Evolutionary conservation across 1,140 invertebrate genomes (phyloP), one percentile per base, ranked within the genome.

Genomic region (Oppia nitens): DNA sequence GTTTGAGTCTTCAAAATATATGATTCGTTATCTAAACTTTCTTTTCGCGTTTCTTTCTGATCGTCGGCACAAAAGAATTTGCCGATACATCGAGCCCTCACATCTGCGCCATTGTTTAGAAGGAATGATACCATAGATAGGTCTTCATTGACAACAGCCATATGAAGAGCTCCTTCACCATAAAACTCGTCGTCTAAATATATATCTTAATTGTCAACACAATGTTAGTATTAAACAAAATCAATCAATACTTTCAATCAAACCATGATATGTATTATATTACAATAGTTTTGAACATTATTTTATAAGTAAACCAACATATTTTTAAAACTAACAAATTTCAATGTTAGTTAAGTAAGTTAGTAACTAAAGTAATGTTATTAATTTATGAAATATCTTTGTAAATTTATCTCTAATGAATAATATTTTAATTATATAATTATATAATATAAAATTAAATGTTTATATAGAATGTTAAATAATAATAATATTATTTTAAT

Each of bases 81-180:
- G 0, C 94, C 94, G 63, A 83, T 85, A 66, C 88, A 93, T 25
- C 92, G 57, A 70, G 93, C 87, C 65, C 94, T 82, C 40, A 87
- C 83, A 69, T 97, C 82, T 0, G 87, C 88, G 2, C 90, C 89
- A 56, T 86, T 82, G 66, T 96, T 88, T 29, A 98, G 71, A 4
- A 98, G 74, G 71, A 86, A 96, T 72, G 95, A 96, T 0, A 96
- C 91, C 88, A 97, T 92, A 0, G 86, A 81, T 0, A 92, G 90
- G 71, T 98, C 94, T 69, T 98, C 94, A 71, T 98, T 98, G 0
- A 96, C 92, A 64, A 98, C 96, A 0, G 93, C 90, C 70, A 98
- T 92, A 66, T 98, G 94, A 0, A 98, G 75, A 0, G 87, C 85
- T 69, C 81, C 89, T 68, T 93, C 87, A 90, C 89, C 91, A 68